Base-by-base conservation (phyloP, 2,888 invertebrate species). In the Danaus chrysippus region DNA sequence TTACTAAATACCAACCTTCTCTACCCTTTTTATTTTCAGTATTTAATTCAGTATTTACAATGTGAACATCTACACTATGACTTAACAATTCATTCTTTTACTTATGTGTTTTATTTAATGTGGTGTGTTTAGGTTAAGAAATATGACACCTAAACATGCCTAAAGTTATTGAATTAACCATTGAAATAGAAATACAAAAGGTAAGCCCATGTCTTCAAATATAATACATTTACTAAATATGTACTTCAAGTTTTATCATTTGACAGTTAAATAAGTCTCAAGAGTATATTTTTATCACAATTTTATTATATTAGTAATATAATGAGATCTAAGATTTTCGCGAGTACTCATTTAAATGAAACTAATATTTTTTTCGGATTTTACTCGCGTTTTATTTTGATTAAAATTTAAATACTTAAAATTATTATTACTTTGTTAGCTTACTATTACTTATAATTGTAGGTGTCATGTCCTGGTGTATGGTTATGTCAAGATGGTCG, bases 381-480 rank as follows among this genome's bases (percentile, higher is more conserved):
- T n/a, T n/a, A n/a, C n/a, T n/a, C n/a, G n/a, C n/a, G n/a, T n/a
- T n/a, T n/a, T n/a, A n/a, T n/a, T n/a, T n/a, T n/a, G n/a, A n/a
- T n/a, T n/a, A n/a, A n/a, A n/a, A n/a, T n/a, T 8, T 13, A 11
- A 13, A 3, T 46, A 15, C 13, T 10, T 10, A 11, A 44, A n/a
- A 5, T 44, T n/a, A 44, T 44, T 11, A 44, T 44, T 10, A 9
- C 11, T 44, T n/a, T 44, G n/a, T 44, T 1, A 11, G 1, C 15
- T 42, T 9, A 41, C 19, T 54, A 1, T 17, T 17, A 49, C 9
- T 17, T 17, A 49, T 49, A 49, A 17, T 17, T 81, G 10, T 71
- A 95, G 95, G 93, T 96, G 41, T 94, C 95, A 62, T 96, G 96
- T 80, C 96, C 96, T n/a, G 96, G 96, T 42, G 96, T 96, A 12